Evolutionary conservation across 2,888 invertebrate species (phyloP).

Genomic region (Ischnus inquisitorius): DNA sequence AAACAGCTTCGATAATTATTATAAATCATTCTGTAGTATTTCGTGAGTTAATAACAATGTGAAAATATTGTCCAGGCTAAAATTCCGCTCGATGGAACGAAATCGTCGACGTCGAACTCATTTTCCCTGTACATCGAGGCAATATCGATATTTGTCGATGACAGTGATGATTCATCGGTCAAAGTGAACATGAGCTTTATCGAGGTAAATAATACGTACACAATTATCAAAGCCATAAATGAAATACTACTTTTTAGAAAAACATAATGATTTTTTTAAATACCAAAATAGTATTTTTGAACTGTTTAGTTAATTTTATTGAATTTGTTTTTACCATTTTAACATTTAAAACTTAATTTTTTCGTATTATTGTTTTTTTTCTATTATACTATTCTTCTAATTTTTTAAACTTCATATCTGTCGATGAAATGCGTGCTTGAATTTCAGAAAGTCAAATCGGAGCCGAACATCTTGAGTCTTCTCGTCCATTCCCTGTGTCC

Average conservation of each 20-base stretch:
- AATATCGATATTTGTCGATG: conserved; percentile 70
- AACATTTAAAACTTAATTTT: neutral
- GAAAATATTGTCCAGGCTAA: neutral
- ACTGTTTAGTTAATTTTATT: too few species aligned
- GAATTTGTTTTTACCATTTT: neutral
- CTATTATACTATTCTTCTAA: too few species aligned
- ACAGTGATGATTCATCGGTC: conserved; percentile 7
- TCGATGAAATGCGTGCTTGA: too few species aligned
- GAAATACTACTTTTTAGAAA: neutral
- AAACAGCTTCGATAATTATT: too few species aligned
- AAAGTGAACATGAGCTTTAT: conserved; percentile 25
- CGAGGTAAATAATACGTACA: conserved; percentile 30
- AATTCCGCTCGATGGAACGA: conserved; percentile 17
- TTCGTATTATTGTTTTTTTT: neutral
- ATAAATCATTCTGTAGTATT: too few species aligned
- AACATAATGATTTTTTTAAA: neutral
- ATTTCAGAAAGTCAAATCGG: conserved; percentile 90
- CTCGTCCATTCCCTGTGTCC: conserved; percentile 95
- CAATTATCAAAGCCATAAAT: neutral
- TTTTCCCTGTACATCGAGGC: conserved; percentile 50
- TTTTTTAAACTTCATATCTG: too few species aligned
- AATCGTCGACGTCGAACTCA: conserved; percentile 20
- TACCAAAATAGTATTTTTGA: neutral
- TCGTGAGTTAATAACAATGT: neutral
- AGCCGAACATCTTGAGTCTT: conserved; percentile 90